phyloP scores from a whole-genome alignment of 2,888 invertebrate genomes.

The Macroteleia sp. region DNA sequence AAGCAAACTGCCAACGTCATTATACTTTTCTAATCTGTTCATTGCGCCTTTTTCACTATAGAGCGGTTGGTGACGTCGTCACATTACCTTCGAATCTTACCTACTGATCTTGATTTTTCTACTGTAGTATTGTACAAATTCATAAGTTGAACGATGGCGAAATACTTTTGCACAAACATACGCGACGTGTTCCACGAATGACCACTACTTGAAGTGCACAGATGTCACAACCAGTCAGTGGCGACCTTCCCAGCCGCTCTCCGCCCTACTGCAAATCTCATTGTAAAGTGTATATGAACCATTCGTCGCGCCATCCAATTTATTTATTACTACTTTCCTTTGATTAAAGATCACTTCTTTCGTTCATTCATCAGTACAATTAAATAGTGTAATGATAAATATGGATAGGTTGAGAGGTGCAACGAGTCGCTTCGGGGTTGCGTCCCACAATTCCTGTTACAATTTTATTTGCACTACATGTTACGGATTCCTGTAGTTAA shows the following conservation, averaged over 20 bases:
- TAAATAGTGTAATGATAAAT: conserved; percentile 69
- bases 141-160: neutral
- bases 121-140: conserved; percentile 30
- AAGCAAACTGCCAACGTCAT: conserved; percentile 78
- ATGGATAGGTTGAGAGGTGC: conserved; percentile 51
- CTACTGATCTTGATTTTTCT: no score
- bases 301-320: conserved; percentile 70
- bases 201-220: conserved; percentile 21
- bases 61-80: conserved; percentile 6
- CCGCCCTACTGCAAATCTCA: conserved; percentile 42
- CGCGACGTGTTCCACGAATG: neutral
- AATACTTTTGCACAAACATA: conserved; percentile 4
- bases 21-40: conserved; percentile 65
- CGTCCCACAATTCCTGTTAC: conserved; percentile 17
- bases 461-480: conserved; percentile 21
- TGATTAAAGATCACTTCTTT: conserved; percentile 52
- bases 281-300: conserved; percentile 65
- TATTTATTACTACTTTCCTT: conserved; percentile 66
- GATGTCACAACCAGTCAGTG: neutral
- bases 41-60: conserved; percentile 53
- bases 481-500: conserved; percentile 18
- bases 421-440: conserved; percentile 31
- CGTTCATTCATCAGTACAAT: conserved; percentile 75
- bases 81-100: neutral
- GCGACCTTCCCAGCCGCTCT: neutral